These are phyloP conservation scores for Hypercompe scribonia DNA, from an alignment of 2,888 invertebrate species.

Conservation along the genomic window DNA sequence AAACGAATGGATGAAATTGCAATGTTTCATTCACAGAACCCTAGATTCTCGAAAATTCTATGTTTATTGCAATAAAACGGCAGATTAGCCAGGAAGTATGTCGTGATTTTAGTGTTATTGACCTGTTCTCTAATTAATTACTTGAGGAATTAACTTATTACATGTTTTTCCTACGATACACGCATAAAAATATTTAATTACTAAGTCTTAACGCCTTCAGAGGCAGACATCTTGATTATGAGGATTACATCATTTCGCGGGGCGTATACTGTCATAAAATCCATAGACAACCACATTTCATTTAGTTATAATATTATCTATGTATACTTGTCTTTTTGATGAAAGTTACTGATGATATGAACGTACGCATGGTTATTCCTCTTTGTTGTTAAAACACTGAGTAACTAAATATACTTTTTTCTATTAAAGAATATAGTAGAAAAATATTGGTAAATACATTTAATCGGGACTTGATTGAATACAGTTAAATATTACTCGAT, in stretches of 20 bases:
- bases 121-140: constrained; percentile 47
- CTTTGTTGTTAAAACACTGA: neutral
- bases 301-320: constrained; percentile 1
- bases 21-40: neutral
- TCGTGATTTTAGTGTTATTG: constrained; percentile 44
- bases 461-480: too few relatives aligned
- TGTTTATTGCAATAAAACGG: constrained; percentile 6
- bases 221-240: neutral
- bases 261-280: neutral
- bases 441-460: too few relatives aligned
- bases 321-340: neutral
- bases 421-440: too few relatives aligned
- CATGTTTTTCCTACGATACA: constrained; percentile 29
- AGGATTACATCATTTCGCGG: constrained; percentile 24
- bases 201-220: neutral
- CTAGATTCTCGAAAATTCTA: neutral
- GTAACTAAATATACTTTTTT: neutral
- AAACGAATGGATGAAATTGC: neutral
- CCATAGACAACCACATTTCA: neutral
- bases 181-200: constrained; percentile 20
- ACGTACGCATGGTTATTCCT: neutral
- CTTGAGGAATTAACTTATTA: constrained; percentile 28
- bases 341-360: neutral
- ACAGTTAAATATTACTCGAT: too few relatives aligned
- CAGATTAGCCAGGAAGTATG: constrained; percentile 25